phyloP scores from a whole-genome alignment of 2,888 invertebrate genomes.

The Sialis lutaria region DNA sequence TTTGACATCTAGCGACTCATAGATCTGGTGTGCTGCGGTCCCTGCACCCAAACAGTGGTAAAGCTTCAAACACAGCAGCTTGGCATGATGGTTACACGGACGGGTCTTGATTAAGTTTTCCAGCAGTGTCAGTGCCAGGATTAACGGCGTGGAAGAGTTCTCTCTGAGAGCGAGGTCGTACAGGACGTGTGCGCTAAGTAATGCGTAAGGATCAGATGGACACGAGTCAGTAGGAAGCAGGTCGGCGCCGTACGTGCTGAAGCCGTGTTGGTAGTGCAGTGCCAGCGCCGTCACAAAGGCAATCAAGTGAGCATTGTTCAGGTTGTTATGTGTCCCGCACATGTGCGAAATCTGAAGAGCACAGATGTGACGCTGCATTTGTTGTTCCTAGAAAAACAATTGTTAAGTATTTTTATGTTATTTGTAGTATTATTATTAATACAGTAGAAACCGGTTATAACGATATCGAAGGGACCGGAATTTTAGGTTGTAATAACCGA shows the following conservation, averaged over 20 bases:
- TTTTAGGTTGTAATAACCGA: too few species aligned
- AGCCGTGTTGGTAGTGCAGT: conserved; percentile 45
- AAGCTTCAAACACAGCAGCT: conserved; percentile 63
- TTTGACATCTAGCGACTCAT: conserved; percentile 72
- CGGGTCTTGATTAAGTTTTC: conserved; percentile 59
- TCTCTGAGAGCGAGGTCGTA: conserved; percentile 34
- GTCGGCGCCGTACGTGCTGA: conserved; percentile 33
- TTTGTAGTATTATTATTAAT: neutral
- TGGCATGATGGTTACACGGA: conserved; percentile 78
- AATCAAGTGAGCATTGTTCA: conserved; percentile 33
- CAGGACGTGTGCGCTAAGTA: conserved; percentile 60
- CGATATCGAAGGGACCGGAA: too few species aligned
- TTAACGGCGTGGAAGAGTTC: conserved; percentile 33
- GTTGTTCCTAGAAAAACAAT: conserved; percentile 34
- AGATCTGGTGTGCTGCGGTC: conserved; percentile 53
- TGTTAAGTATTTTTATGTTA: neutral
- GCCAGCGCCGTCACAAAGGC: conserved; percentile 42
- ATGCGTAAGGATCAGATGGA: conserved; percentile 61
- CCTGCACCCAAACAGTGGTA: conserved; percentile 66
- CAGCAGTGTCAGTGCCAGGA: conserved; percentile 49
- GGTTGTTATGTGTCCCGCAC: conserved; percentile 44
- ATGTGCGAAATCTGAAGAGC: conserved; percentile 58
- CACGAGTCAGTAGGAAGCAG: conserved; percentile 52
- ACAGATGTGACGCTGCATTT: conserved; percentile 70
- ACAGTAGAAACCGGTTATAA: too few species aligned